Evolutionary conservation across 2,888 invertebrate species (phyloP).

Genomic region (Mythimna vitellina): DNA sequence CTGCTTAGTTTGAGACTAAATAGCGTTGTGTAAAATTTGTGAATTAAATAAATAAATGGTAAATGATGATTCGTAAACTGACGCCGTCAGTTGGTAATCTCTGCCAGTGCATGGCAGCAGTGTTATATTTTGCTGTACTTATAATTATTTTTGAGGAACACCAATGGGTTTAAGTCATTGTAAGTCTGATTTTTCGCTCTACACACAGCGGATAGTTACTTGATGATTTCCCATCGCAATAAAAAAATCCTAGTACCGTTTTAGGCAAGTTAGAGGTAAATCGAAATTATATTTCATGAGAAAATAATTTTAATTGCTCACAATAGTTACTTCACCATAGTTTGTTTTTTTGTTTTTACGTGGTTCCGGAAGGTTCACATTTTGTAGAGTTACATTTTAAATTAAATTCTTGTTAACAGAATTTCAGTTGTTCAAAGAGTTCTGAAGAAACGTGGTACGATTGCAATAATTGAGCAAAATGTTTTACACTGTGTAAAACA

Average conservation of each 20-base stretch:
- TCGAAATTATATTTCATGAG: slow-evolving; percentile 31
- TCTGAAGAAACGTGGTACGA: not conserved
- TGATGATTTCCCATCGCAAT: too few species aligned
- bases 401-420: not conserved
- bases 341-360: slow-evolving; percentile 1
- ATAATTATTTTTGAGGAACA: too few species aligned
- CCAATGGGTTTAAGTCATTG: too few species aligned
- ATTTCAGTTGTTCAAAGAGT: not conserved
- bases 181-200: too few species aligned
- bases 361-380: not conserved
- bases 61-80: too few species aligned
- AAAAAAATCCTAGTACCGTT: slow-evolving; percentile 19
- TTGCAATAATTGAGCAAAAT: not conserved
- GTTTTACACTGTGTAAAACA: not conserved
- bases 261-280: slow-evolving; percentile 27
- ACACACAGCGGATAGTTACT: too few species aligned
- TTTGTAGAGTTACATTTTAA: not conserved
- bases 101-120: too few species aligned
- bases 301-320: slow-evolving; percentile 10
- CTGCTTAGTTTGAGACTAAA: too few species aligned
- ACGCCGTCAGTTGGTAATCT: too few species aligned
- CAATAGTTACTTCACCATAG: slow-evolving; percentile 9
- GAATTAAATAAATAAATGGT: too few species aligned
- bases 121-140: too few species aligned
- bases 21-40: too few species aligned